Conservation (phyloP, 2,888 invertebrate genomes). For the Endotricha flammealis region DNA sequence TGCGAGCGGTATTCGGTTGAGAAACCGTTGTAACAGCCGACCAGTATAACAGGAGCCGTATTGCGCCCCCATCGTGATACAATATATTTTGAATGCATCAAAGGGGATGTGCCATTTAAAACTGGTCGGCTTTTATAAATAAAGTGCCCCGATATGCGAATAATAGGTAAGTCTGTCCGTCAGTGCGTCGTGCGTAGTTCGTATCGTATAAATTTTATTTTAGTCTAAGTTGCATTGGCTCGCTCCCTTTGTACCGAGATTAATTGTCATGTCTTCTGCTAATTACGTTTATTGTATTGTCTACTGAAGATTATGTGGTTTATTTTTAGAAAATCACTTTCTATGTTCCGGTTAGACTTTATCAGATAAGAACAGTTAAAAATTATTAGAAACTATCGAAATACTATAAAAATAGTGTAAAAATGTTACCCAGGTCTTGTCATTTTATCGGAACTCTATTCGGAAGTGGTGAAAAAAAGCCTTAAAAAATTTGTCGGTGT, state of each 20-base stretch:
- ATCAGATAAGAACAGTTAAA: too few species aligned
- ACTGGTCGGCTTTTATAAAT: conserved; percentile 66
- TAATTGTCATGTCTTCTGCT: conserved; percentile 13
- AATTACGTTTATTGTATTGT: neutral
- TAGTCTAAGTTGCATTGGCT: conserved; percentile 36
- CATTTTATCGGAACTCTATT: too few species aligned
- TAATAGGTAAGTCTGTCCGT: conserved; percentile 66
- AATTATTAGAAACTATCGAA: too few species aligned
- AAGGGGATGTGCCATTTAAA: conserved; percentile 47
- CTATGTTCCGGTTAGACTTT: too few species aligned
- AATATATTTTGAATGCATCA: conserved; percentile 27
- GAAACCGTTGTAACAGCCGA: conserved; percentile 64
- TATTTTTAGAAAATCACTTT: too few species aligned
- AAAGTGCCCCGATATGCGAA: conserved; percentile 72
- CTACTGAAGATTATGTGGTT: too few species aligned
- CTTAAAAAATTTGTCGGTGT: too few species aligned
- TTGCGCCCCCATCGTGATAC: conserved; percentile 33
- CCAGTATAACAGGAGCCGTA: conserved; percentile 45
- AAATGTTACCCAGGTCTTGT: too few species aligned
- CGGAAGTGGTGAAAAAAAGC: too few species aligned
- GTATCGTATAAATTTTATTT: conserved; percentile 44
- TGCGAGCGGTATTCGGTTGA: conserved; percentile 73
- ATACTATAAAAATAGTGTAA: too few species aligned
- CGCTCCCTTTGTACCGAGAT: conserved; percentile 20
- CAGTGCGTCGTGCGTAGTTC: conserved; percentile 40